phyloP scores from a whole-genome alignment of 1,140 invertebrate genomes.

The Archegozetes longisetosus region DNA sequence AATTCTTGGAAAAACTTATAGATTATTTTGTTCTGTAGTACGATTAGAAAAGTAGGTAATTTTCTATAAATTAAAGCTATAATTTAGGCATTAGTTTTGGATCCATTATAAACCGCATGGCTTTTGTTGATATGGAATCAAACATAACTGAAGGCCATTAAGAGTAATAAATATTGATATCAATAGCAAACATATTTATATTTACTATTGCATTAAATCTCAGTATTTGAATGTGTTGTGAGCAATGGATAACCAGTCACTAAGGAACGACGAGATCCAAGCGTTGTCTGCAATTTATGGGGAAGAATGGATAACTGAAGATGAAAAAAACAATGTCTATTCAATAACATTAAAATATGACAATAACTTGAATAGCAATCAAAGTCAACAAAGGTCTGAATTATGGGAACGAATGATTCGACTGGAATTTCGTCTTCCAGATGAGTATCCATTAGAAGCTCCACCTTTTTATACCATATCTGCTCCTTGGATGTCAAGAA shows the following conservation, averaged over 20 bases:
- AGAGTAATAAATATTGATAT: no score
- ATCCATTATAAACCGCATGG: no score
- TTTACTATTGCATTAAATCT: no score
- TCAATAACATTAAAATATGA: constrained; percentile 31
- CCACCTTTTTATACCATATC: constrained; percentile 52
- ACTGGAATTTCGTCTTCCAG: constrained; percentile 41
- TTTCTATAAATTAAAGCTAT: no score
- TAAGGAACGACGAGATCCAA: constrained; percentile 47
- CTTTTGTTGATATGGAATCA: no score
- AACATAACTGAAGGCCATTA: no score
- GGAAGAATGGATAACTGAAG: constrained; percentile 44
- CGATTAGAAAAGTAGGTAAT: no score
- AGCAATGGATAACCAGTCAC: background rate
- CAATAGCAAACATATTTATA: no score
- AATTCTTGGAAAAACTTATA: no score
- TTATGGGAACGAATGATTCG: constrained; percentile 17
- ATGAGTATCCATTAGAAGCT: constrained; percentile 43
- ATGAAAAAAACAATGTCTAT: constrained; percentile 36
- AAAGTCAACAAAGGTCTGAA: background rate
- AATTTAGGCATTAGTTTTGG: no score
- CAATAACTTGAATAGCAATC: constrained; percentile 25
- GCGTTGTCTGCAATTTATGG: constrained; percentile 55
- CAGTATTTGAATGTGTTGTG: no score
- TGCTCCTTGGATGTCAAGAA: constrained; percentile 46
- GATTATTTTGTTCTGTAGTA: no score